Evolutionary conservation across 2,113 vertebrate genomes (phyloP).

Genomic region (Benthochromis sp.): DNA sequence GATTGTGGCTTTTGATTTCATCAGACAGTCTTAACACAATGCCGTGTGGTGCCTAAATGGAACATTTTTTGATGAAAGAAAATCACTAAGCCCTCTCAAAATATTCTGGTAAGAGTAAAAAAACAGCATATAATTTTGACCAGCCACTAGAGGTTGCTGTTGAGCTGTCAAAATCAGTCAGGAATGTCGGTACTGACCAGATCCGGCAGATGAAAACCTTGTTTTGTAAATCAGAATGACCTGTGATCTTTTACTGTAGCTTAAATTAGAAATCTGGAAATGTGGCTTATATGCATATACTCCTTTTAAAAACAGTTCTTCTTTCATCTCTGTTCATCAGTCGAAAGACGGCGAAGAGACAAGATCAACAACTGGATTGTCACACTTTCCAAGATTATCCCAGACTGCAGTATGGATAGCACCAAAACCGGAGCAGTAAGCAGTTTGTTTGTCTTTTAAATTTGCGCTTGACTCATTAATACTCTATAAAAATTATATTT

Average conservation of each 20-base stretch:
- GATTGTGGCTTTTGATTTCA: conserved; percentile 48
- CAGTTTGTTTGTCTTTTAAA: not conserved
- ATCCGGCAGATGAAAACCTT: not conserved
- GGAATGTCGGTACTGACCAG: not conserved
- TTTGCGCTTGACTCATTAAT: not conserved
- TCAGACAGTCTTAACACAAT: not conserved
- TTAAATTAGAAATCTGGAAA: not conserved
- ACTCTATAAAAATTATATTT: not conserved
- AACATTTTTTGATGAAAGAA: conserved; percentile 3
- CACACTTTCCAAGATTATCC: conserved; percentile 89
- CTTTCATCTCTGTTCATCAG: conserved; percentile 41
- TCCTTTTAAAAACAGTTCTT: not conserved
- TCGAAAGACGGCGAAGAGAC: conserved; percentile 86
- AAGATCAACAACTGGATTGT: conserved; percentile 96
- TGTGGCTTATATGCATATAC: not conserved
- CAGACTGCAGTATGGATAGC: conserved; percentile 84
- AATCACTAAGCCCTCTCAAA: conserved; percentile 6
- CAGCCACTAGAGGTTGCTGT: conserved; percentile 59
- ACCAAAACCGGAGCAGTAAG: conserved; percentile 84
- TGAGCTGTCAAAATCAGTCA: conserved; percentile 4
- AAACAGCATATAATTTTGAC: not conserved
- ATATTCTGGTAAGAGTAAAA: not conserved
- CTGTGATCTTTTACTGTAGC: not conserved
- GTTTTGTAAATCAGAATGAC: not conserved
- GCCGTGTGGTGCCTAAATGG: not conserved